Evolutionary conservation across 35 echinoderm and acorn worm species (phyloP), one percentile per base, ranked within the genome.

Genomic region (Apostichopus parvimensis): DNA sequence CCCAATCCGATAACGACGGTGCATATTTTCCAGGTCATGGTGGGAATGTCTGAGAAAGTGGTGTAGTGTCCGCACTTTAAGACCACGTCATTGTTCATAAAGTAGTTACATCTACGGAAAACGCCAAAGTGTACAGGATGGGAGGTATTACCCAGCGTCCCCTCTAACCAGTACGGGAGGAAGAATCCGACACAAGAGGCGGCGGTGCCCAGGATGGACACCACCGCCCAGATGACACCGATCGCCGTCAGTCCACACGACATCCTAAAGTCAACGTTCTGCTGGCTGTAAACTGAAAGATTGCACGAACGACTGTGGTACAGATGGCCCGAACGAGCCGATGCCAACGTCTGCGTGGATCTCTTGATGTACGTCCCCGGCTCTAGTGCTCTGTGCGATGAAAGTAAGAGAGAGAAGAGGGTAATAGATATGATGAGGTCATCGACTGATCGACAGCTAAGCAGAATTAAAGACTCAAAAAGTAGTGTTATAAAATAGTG

Each of bases 21-120:
- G 73, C 96, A 95, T 64, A 98, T 91, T 23, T 93, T 90, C 96
- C 94, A 95, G 83, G 94, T 91, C 73, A 95, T 60, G 22, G 92
- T 92, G n/a, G 96, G 96, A 77, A 95, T 98, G 83, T 95, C 96
- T 20, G 73, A 90, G 82, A 98, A 95, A 5, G 92, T 98, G 12
- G 92, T 92, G 75, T 98, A 98, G 54, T 92, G 94, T 86, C 96
- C 96, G 57, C 96, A 98, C 22, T 93, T 56, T 0, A 92, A n/a
- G 23, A 92, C 78, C 65, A 89, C 78, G 73, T 83, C 84, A 56
- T 57, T 62, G 58, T 91, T 70, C 23, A 86, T n/a, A 1, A 92
- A 90, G 71, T 98, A 98, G 78, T 95, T 95, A 62, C 96, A 98
- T 5, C 96, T 92, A 23, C 96, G 82, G 90, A 98, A 98, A 56